Evolutionary conservation across 2,888 invertebrate species (phyloP), one percentile per base, ranked within the genome.

Genomic region (Drosophila nr. perissopoda): DNA sequence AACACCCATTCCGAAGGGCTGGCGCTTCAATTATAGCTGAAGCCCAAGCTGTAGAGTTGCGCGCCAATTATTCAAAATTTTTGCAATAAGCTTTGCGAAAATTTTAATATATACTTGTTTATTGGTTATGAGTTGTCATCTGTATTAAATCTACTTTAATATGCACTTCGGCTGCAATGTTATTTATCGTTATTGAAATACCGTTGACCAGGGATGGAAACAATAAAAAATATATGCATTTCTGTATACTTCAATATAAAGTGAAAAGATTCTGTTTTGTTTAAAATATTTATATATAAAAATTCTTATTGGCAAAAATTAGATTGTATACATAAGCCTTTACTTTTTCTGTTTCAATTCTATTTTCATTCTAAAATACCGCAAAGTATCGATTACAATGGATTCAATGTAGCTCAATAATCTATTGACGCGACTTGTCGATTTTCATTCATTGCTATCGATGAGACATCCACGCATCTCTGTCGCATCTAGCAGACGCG

Each of bases 401-500:
- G 6, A 36, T 36, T 45, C 4, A 1, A 13, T 13, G 2, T 8
- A 31, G 11, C 4, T 38, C 18, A 31, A 36, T 38, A n/a, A 11
- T 52, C 21, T 31, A 25, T 25, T 11, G 18, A 1, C 29, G 13
- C 2, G 1, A 45, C 21, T 45, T 29, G 38, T 73, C 60, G 21
- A 36, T 18, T 31, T 31, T 7, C 2, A 31, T n/a, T 27, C 45
- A 56, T 64, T 58, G 13, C 42, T 21, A 58, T 51, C 75, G 80
- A 79, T 76, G n/a, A 49, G 4, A 29, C 11, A 66, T 38, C 31
- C 33, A 78, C 45, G 54, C 82, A 69, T 62, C 80, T 64, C 82
- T 80, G 72, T 33, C 69, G 66, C 68, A 68, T 72, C 36, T 58
- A 58, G 75, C 65, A 72, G 76, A 80, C 80, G 80, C 80, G 83